Evolutionary conservation across 2,888 invertebrate species (phyloP), one percentile per base, ranked within the genome.

Genomic region (Brenthis ino): DNA sequence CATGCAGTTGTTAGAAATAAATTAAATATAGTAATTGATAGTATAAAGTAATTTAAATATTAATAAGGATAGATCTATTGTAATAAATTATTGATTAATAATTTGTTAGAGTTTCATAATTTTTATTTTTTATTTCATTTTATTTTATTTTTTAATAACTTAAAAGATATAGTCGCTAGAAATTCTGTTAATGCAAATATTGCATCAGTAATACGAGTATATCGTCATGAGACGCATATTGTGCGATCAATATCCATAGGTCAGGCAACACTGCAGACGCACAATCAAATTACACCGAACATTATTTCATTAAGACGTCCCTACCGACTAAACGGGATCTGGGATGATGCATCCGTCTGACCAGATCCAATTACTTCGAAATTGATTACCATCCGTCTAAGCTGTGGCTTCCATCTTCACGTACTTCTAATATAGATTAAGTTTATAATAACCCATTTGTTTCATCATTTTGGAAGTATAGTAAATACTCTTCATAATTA

Each of bases 341-440:
- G 77, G 80, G 82, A 85, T 85, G 82, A 84, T 84, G 83, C 79
- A 80, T 80, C 81, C 83, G 85, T 80, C 77, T 82, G 82, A 81
- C 84, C 84, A 82, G 84, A 89, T 91, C 88, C 88, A 89, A 91
- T 91, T 88, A 90, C 85, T 81, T 79, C 78, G 77, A 79, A 88
- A 89, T 88, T 86, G 86, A 90, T 89, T 88, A 85, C 83, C 78
- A 80, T 83, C 83, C 81, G 84, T 78, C 83, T 86, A 83, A 85
- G 82, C 83, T 78, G 77, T 75, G 80, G 80, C 78, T 79, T 83
- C 77, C 76, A 78, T 83, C 79, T 82, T 80, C 68, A 64, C 53
- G 56, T 64, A 65, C 53, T 69, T 61, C 56, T 69, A 58, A 53
- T 69, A 57, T 14, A 51, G 57, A 69, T 72, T 72, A 69, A 61